Conservation (phyloP, 2,888 invertebrate genomes). For the Brachyopa scutellaris region DNA sequence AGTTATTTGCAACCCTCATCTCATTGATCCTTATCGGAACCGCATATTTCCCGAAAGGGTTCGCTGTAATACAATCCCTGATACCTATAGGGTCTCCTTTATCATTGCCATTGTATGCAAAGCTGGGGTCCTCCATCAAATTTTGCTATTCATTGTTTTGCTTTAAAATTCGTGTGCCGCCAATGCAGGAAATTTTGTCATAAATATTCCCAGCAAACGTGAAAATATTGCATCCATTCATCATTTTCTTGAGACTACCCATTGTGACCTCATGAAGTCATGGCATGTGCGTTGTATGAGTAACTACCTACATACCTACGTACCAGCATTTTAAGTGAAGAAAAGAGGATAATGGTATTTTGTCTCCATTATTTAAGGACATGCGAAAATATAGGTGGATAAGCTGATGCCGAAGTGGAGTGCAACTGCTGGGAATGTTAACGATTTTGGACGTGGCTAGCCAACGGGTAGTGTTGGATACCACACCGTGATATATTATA, state of each 20-base stretch:
- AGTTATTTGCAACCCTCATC: background rate
- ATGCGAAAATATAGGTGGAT: constrained; percentile 20
- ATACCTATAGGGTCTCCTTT: constrained; percentile 41
- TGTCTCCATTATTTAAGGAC: constrained; percentile 51
- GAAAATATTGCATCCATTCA: constrained; percentile 68
- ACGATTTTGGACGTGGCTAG: no score
- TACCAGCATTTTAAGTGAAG: constrained; percentile 11
- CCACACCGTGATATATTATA: no score
- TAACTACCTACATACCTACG: no score
- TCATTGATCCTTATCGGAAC: constrained; percentile 30
- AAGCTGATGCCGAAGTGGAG: background rate
- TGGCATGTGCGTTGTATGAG: no score
- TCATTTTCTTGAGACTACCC: constrained; percentile 55
- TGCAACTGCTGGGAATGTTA: constrained; percentile 11
- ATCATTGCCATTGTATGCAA: constrained; percentile 28
- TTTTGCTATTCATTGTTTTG: constrained; percentile 49
- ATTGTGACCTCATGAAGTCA: constrained; percentile 38
- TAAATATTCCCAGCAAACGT: constrained; percentile 60
- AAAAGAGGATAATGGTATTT: constrained; percentile 21
- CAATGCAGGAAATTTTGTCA: constrained; percentile 68
- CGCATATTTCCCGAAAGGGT: constrained; percentile 28
- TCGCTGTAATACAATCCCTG: constrained; percentile 39
- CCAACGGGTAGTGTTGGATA: no score
- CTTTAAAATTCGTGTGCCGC: constrained; percentile 48
- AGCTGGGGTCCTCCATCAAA: constrained; percentile 47